phyloP scores from a whole-genome alignment of 2,113 vertebrate species.

The Paracanthobrama guichenoti region DNA sequence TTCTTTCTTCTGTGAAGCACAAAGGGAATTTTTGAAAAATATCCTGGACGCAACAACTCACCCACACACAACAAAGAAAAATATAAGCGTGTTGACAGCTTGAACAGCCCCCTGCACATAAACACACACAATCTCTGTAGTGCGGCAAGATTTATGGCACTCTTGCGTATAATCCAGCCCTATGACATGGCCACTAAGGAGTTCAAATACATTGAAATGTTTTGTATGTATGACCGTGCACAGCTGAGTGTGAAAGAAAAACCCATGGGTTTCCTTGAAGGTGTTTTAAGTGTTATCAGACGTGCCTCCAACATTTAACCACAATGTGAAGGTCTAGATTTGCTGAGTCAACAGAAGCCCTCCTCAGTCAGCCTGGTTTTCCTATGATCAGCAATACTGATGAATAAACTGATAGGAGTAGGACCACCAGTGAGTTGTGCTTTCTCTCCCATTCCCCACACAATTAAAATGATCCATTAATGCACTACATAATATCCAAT shows the following conservation, averaged over 20 bases:
- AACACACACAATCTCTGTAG: neutral
- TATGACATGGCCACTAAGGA: neutral
- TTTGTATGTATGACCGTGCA: neutral
- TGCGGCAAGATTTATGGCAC: neutral
- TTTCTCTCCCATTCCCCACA: neutral
- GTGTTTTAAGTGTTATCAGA: slow-evolving; percentile 1
- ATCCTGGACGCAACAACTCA: too few relatives aligned
- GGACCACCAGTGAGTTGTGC: neutral
- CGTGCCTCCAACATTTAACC: neutral
- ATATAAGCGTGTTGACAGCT: neutral
- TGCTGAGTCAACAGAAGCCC: neutral
- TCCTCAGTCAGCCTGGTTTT: neutral
- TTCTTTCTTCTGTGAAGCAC: too few relatives aligned
- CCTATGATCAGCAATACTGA: neutral
- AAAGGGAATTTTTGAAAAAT: too few relatives aligned
- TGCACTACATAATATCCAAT: neutral
- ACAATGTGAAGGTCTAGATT: neutral
- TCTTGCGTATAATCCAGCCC: neutral
- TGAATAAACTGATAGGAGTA: neutral
- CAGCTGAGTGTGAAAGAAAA: neutral
- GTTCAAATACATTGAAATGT: neutral
- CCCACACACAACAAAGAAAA: neutral
- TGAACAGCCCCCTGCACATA: neutral
- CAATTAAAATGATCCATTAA: neutral
- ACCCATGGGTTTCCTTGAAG: neutral